Conservation (phyloP, 2,888 invertebrate species). For the Notodonta dromedarius region DNA sequence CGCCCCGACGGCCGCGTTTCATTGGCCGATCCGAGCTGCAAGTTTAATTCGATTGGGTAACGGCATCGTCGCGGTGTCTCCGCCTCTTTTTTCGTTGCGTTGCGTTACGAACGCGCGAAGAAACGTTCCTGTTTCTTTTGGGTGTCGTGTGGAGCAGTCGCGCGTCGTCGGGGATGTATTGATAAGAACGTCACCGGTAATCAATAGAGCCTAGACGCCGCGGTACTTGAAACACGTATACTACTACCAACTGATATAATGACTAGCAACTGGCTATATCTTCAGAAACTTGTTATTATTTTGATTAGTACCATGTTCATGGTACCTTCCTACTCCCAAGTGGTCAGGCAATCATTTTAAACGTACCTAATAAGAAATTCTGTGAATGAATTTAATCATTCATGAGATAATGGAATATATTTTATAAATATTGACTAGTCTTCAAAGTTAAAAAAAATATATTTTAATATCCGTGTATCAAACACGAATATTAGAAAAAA, state of each 20-base stretch:
- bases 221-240: conserved; percentile 34
- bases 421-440: too few relatives aligned
- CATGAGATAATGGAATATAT: too few relatives aligned
- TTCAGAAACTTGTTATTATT: background rate
- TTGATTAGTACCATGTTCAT: background rate
- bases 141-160: conserved; percentile 76
- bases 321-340: too few relatives aligned
- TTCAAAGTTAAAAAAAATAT: too few relatives aligned
- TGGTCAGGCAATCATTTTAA: background rate
- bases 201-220: conserved; percentile 82
- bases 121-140: conserved; percentile 86
- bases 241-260: conserved; percentile 20
- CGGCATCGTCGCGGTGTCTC: conserved; percentile 68
- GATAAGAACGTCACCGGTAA: conserved; percentile 87
- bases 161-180: conserved; percentile 81
- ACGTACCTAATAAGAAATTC: background rate
- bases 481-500: too few relatives aligned
- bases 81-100: conserved; percentile 81
- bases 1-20: conserved; percentile 65
- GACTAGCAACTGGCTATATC: conserved; percentile 6
- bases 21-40: conserved; percentile 72
- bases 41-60: conserved; percentile 64
- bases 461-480: too few relatives aligned
- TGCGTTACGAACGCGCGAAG: conserved; percentile 78
- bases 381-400: background rate